A percentile compares a stretch with the other conserved stretches of the same genome.
phyloP scores from a whole-genome alignment of 2,888 invertebrate species.

The Vandiemenella viatica region DNA sequence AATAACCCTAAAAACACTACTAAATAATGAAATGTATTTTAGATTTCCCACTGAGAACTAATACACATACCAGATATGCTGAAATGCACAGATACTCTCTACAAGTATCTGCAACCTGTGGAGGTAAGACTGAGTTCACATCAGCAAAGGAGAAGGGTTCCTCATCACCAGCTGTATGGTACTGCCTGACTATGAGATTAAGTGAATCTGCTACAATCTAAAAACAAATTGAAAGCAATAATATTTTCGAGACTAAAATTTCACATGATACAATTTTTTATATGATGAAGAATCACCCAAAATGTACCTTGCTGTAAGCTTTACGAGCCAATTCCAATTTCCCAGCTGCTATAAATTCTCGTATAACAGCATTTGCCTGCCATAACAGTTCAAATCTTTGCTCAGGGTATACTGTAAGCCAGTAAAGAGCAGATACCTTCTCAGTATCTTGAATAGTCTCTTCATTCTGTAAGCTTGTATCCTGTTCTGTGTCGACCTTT shows the following conservation, averaged over 20 bases:
- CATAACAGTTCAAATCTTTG: slow-evolving; percentile 69
- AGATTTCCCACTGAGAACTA: too few species aligned
- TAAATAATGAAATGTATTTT: too few species aligned
- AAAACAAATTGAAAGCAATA: slow-evolving; percentile 13
- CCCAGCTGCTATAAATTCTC: slow-evolving; percentile 63
- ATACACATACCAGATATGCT: slow-evolving; percentile 47
- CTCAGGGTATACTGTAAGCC: slow-evolving; percentile 63
- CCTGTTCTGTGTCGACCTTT: background rate
- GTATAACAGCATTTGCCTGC: slow-evolving; percentile 79
- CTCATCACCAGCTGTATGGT: slow-evolving; percentile 15
- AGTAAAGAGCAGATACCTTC: slow-evolving; percentile 68
- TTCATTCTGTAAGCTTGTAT: slow-evolving; percentile 29
- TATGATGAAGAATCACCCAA: background rate
- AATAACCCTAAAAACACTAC: too few species aligned
- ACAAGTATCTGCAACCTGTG: slow-evolving; percentile 32
- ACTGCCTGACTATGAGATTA: slow-evolving; percentile 35
- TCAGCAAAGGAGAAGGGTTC: slow-evolving; percentile 13
- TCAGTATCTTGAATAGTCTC: slow-evolving; percentile 52
- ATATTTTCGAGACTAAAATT: background rate
- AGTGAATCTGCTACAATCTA: slow-evolving; percentile 49
- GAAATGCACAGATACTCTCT: slow-evolving; percentile 79
- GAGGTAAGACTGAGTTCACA: slow-evolving; percentile 17
- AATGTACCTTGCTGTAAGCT: slow-evolving; percentile 46
- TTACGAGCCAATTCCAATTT: slow-evolving; percentile 71
- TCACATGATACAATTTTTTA: background rate